Base-by-base conservation (phyloP, 2,888 invertebrate genomes). In the Meliscaeva auricollis region DNA sequence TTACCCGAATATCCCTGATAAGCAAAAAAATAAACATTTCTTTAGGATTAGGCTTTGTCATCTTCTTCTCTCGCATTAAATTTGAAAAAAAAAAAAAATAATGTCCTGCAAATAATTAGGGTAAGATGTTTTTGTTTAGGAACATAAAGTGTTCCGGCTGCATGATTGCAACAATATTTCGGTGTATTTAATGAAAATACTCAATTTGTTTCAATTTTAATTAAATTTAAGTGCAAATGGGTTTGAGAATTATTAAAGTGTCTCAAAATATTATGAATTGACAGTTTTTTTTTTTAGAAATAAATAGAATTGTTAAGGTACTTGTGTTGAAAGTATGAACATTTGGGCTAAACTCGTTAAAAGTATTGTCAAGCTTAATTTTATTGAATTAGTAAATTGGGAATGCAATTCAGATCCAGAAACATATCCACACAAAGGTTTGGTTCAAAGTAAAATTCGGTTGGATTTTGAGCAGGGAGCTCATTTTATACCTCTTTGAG, bases 81-180 rank as follows among this genome's bases (percentile, higher is more conserved):
- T n/a, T n/a, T n/a, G 11, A 4, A 26, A 26, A 4, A 26, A 26
- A 26, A 30, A 54, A 54, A 52, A 17, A 54, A 26, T 50, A 50
- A 52, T 32, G 60, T 69, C 69, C 56, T 48, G 50, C 22, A 54
- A 50, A 77, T 60, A 62, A 77, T 54, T 64, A 26, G 68, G 68
- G 62, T 74, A 58, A 62, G 73, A 73, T 46, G 35, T 62, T 66
- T 60, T 41, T 64, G 73, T 58, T 83, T 74, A 52, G 79, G 62
- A 64, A 48, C 83, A 79, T 83, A 79, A 83, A 83, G 35, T 70
- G 69, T 79, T 64, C 60, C 79, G 74, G 83, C 64, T 79, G 78
- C 83, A 64, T 70, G 72, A 54, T 62, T 62, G 62, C 69, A 66
- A 75, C 70, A 70, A 72, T 66, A 30, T 48, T 64, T 56, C 50